Percentiles rank a stretch among this genome's conserved stretches.
Evolutionary conservation across 2,888 invertebrate genomes (phyloP).

Genomic region (Chymomyza fuscimana): DNA sequence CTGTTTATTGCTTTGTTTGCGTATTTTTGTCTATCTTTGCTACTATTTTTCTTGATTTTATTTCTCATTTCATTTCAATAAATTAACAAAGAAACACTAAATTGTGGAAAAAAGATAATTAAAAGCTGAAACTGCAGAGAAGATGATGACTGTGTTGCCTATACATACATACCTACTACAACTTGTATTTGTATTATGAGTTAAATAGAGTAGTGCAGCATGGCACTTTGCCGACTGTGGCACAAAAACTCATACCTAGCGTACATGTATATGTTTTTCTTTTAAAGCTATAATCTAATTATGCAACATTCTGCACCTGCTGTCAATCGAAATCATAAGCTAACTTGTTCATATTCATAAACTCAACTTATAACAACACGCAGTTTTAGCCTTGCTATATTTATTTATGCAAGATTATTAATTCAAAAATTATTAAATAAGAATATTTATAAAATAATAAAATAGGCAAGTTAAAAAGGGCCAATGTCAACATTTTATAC

Average conservation of each 20-base stretch:
- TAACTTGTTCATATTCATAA: constrained; percentile 25
- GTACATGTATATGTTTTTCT: too few species aligned
- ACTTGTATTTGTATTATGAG: neutral
- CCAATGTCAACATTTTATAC: constrained; percentile 55
- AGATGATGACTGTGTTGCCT: neutral
- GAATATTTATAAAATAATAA: constrained; percentile 39
- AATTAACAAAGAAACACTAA: constrained; percentile 68
- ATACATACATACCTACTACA: neutral
- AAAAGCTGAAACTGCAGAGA: constrained; percentile 43
- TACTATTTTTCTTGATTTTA: constrained; percentile 62
- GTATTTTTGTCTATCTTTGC: constrained; percentile 28
- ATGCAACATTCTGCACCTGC: neutral
- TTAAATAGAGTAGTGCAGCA: neutral
- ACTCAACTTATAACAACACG: constrained; percentile 6
- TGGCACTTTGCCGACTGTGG: too few species aligned
- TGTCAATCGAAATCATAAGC: neutral
- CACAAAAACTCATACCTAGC: too few species aligned
- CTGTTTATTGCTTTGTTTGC: constrained; percentile 14
- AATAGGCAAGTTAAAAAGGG: constrained; percentile 18
- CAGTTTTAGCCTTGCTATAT: neutral
- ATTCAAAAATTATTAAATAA: constrained; percentile 41
- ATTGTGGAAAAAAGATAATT: constrained; percentile 58
- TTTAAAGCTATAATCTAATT: neutral
- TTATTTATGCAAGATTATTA: constrained; percentile 46
- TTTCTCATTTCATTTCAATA: constrained; percentile 66